Base-by-base conservation (phyloP, 2,113 vertebrate genomes). In the Sinosuthora webbiana region DNA sequence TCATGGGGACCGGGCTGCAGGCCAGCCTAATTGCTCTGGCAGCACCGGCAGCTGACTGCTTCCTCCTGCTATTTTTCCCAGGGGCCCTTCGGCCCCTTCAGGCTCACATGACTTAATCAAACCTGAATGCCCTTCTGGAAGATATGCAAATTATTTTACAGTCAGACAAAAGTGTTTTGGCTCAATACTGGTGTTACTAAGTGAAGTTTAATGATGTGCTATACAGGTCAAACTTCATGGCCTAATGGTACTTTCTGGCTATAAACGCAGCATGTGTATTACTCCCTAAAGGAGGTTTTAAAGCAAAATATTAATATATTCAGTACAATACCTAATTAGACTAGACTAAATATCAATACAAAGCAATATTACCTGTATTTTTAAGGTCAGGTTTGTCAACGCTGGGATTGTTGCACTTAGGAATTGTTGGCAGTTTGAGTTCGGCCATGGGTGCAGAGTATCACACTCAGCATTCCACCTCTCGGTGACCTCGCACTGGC, bases 1-100 rank as follows among this genome's bases (percentile, higher is more conserved):
- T 76, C 92, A 67, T 74, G 90, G 83, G 88, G 55, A 35, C 90
- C 13, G 68, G 96, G 95, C 96, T 88, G 86, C 93, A 80, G 94
- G 94, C 96, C 96, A 97, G 92, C 92, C 90, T 97, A 97, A 97
- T 95, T 94, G 94, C 94, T 94, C 95, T 95, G 95, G 95, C 96
- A 97, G 90, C 94, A 70, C 76, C 10, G 1, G 57, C 81, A 56
- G 73, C 88, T 77, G 63, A 94, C 86, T 83, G 88, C 76, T 96
- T 96, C 95, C 89, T 96, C 95, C 89, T 55, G 92, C 90, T 94
- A 76, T 92, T 96, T 96, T 97, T 96, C 90, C 94, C 94, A 96
- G 94, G 96, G 95, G 94, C 95, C 92, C 86, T 90, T 88, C 27
- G 6, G 89, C 71, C 95, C 90, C 90, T 94, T 92, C 76, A 94